A percentile compares a stretch with the other conserved stretches of the same genome.
These are phyloP conservation scores for Bovichtus variegatus DNA, from an alignment of 2,797 vertebrate species.

Conservation along the genomic window DNA sequence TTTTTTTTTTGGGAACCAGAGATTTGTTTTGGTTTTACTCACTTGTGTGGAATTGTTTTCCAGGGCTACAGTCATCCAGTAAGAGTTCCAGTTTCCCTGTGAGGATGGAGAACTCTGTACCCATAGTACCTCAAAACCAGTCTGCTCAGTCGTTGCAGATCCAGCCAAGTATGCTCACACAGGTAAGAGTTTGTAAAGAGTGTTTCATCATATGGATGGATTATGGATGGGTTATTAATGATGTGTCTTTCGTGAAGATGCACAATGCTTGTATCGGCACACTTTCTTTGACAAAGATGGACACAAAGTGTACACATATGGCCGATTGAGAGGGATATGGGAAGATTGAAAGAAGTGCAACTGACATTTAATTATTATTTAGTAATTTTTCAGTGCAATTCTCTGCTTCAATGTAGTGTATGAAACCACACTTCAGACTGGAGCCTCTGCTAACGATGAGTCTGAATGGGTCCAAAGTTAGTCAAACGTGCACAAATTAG, in stretches of 20 bases:
- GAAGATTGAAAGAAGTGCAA: background rate
- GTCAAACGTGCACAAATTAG: background rate
- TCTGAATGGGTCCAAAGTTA: background rate
- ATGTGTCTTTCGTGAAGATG: background rate
- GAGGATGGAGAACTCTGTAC: slow-evolving; percentile 95
- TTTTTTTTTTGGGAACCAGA: background rate
- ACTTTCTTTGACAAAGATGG: background rate
- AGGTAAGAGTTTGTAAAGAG: slow-evolving; percentile 85
- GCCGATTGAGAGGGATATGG: background rate
- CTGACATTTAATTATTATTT: background rate
- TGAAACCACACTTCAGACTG: background rate
- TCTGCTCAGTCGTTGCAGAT: slow-evolving; percentile 95
- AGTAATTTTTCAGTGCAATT: background rate
- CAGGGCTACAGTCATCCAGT: slow-evolving; percentile 92
- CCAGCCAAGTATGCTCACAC: slow-evolving; percentile 95
- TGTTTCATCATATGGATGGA: too few relatives aligned
- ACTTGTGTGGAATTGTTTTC: slow-evolving; percentile 33
- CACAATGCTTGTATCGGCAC: background rate
- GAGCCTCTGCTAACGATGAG: background rate
- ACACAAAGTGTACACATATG: background rate
- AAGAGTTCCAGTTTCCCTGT: slow-evolving; percentile 96
- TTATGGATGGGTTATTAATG: too few relatives aligned
- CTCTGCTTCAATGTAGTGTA: background rate
- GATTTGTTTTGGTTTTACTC: background rate
- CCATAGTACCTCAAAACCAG: slow-evolving; percentile 95